A percentile compares a stretch with the other conserved stretches of the same genome.
Evolutionary conservation across 1,140 invertebrate species (phyloP).

Genomic region (Maconellicoccus hirsutus): DNA sequence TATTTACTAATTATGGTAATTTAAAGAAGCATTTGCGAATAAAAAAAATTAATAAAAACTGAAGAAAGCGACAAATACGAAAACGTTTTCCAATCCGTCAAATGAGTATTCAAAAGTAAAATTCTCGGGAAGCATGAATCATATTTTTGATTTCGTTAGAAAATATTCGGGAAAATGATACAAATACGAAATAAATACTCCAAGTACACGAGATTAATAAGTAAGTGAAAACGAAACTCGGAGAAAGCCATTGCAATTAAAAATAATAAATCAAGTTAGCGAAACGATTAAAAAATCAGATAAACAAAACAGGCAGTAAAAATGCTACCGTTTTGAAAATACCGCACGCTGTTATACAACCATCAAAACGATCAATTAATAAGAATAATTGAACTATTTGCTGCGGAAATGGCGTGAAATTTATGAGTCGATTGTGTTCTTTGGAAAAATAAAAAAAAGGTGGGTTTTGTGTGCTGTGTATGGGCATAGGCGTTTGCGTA

Average conservation of each 20-base stretch:
- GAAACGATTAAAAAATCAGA: slow-evolving; percentile 7
- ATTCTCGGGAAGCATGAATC: too few relatives aligned
- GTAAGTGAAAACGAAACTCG: neutral
- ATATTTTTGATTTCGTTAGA: too few relatives aligned
- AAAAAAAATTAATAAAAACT: too few relatives aligned
- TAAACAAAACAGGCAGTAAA: neutral
- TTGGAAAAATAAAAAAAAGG: neutral
- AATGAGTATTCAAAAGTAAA: too few relatives aligned
- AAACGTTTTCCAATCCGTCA: too few relatives aligned
- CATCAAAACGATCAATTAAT: neutral
- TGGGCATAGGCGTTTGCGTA: too few relatives aligned
- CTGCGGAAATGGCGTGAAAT: neutral
- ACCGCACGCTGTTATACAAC: neutral
- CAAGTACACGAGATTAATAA: neutral
- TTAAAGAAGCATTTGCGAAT: too few relatives aligned
- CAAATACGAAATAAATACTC: neutral
- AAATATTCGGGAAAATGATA: too few relatives aligned
- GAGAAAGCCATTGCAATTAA: neutral
- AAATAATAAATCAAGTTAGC: neutral
- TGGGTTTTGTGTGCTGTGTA: too few relatives aligned
- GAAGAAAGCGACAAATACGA: too few relatives aligned
- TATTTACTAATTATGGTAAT: too few relatives aligned
- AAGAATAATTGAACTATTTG: neutral
- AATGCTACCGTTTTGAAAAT: neutral
- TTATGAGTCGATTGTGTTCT: neutral